Evolutionary conservation across 2,888 invertebrate species (phyloP), one percentile per base, ranked within the genome.

Genomic region (Machimus rusticus): DNA sequence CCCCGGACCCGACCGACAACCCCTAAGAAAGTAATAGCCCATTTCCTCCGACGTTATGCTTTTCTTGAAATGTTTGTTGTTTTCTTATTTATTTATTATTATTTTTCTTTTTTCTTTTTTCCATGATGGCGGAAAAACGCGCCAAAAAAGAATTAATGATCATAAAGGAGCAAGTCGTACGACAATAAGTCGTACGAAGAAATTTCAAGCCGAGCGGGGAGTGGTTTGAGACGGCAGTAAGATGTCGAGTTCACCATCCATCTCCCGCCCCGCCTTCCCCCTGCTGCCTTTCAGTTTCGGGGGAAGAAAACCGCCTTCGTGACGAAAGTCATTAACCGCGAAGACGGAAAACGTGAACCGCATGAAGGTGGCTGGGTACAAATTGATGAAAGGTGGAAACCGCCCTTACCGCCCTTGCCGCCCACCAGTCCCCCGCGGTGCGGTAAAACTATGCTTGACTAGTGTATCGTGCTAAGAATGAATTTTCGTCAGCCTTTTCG

Each of bases 401-500:
- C 66, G 23, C 19, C 19, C 6, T 28, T 23, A 28, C 23, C 66
- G 12, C 19, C 19, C 6, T 28, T 23, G 14, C 23, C 66, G 12
- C 66, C 66, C 12, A 1, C 9, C 2, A 37, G 34, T 19, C 34
- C 19, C 57, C 81, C 31, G 28, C 39, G 31, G 81, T 34, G 81
- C 51, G 81, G 81, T 51, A 81, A 79, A 81, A 78, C 43, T 78
- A 23, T 14, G 19, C 8, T 14, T 19, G 2, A 34, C 34, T 31
- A 34, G 12, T 23, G 16, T 81, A 31, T 57, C 81, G 81, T 81
- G 81, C 31, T 55, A 51, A n/a, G 34, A 28, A 31, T 8, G 28
- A 84, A 84, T 84, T 84, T 84, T 84, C 84, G 74, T 84, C 74
- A 84, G 84, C 84, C 84, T 84, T 84, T 84, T 84, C 74, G 84